Evolutionary conservation across 2,113 vertebrate species (phyloP), one percentile per base, ranked within the genome.

Genomic region (Scytalopus superciliaris): DNA sequence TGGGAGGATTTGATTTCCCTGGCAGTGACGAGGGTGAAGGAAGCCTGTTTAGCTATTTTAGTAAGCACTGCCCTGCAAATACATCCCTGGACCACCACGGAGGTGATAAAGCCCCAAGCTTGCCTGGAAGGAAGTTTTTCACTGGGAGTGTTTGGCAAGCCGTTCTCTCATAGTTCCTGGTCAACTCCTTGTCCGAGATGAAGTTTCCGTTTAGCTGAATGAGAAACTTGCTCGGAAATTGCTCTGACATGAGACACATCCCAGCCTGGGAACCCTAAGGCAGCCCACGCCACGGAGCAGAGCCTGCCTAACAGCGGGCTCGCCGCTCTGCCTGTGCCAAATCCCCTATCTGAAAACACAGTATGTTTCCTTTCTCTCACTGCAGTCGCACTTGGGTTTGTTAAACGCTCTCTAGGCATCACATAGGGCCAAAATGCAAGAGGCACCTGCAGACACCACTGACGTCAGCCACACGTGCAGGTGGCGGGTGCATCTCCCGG

Each of bases 351-450:
- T 94, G 94, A 94, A 94, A 96, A 88, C 91, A 94, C 93, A 97
- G 53, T 56, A 45, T 69, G 97, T 96, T 98, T 97, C 97, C 97
- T 97, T 94, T 96, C 94, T 75, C 95, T 73, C 73, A 14, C 91
- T 42, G 95, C 72, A 39, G n/a, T 79, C 55, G 19, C 93, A 47
- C 73, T 89, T 59, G 83, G 74, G 79, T 84, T 75, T 90, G 90
- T 95, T 69, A 27, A 90, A 82, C 7, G 1, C 86, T 92, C 94
- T 75, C 90, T 2, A 60, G 55, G 78, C 84, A 73, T 45, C 52
- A 2, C 62, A 5, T 0, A 60, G 76, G 78, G 90, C 94, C 95
- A 87, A 89, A 60, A 23, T 3, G 30, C 1, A 23, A 37, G 81
- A 22, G 35, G 87, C n/a, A 96, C 92, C 93, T 96, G 94, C 93